Evolutionary conservation across 2,113 vertebrate species (phyloP), one percentile per base, ranked within the genome.

Genomic region (Lophochroa leadbeateri): DNA sequence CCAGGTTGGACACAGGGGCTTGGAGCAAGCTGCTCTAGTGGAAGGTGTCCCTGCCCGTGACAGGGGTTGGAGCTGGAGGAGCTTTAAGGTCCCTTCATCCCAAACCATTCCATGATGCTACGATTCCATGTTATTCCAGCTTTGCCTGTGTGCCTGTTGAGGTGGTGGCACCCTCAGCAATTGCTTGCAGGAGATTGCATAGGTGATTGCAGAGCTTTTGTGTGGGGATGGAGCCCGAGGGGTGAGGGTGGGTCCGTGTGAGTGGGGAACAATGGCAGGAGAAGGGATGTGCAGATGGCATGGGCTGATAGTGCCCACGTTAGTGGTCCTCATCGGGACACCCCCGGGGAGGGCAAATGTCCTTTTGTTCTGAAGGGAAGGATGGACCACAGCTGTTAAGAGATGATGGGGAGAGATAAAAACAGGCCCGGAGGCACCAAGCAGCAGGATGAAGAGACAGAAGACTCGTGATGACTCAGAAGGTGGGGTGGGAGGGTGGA

Each of bases 211-310:
- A 21, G 3, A 53, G 14, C 37, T 47, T 37, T 2, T 8, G 53
- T 20, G 49, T 41, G 53, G 43, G 18, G 16, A 39, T 19, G 0
- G 4, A 53, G 49, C 18, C 39, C 0, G 1, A 27, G 61, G 58
- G n/a, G 35, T 3, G 25, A 11, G 1, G 9, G 13, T 37, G 86
- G 12, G 43, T 33, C 17, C 10, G 15, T 16, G n/a, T 7, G 17
- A 58, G 24, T 13, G 15, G 39, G 7, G 43, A 11, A 11, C 47
- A 31, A 8, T 24, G 43, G 43, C 37, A 27, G 60, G 53, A 28
- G n/a, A 2, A 28, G 68, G 57, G n/a, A 2, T 13, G 65, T 1
- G 1, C 1, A 12, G 31, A 17, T 28, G 29, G 41, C 37, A 28
- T 5, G 5, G 14, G 35, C 2, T n/a, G 61, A 24, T 11, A 47